Conservation (phyloP, 2,113 vertebrate genomes). For the Martes martes region DNA sequence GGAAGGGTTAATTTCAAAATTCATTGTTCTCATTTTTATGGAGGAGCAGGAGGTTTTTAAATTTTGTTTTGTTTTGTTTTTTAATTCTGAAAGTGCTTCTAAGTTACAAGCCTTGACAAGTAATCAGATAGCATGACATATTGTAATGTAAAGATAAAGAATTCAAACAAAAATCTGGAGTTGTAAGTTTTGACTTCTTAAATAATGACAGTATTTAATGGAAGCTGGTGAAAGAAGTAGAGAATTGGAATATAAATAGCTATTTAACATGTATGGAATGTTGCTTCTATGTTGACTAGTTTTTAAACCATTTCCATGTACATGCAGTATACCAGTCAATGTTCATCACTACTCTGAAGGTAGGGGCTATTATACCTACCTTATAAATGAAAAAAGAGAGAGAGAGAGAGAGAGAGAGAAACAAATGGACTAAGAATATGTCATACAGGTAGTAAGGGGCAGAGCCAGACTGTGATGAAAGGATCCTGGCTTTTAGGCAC, state of each 20-base stretch:
- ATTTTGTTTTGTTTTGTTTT: background rate
- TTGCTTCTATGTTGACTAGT: background rate
- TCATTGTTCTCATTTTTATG: background rate
- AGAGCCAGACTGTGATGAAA: background rate
- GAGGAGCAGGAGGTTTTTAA: no score
- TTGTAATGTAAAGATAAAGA: background rate
- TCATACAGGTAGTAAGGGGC: background rate
- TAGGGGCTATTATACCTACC: background rate
- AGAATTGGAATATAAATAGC: background rate
- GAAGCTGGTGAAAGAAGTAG: background rate
- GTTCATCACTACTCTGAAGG: background rate
- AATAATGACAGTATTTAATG: background rate
- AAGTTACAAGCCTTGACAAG: background rate
- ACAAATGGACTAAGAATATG: background rate
- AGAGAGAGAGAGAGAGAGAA: background rate
- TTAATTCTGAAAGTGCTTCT: background rate
- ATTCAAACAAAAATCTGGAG: background rate
- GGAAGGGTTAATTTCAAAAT: background rate
- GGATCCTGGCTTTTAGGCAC: background rate
- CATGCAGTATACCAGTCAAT: background rate
- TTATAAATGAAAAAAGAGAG: background rate
- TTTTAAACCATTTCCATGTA: background rate
- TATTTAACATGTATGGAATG: background rate
- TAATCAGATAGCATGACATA: background rate
- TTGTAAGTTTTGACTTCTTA: background rate